Evolutionary conservation across 2,113 vertebrate species (phyloP), one percentile per base, ranked within the genome.

Genomic region (Macheiramphus alcinus): DNA sequence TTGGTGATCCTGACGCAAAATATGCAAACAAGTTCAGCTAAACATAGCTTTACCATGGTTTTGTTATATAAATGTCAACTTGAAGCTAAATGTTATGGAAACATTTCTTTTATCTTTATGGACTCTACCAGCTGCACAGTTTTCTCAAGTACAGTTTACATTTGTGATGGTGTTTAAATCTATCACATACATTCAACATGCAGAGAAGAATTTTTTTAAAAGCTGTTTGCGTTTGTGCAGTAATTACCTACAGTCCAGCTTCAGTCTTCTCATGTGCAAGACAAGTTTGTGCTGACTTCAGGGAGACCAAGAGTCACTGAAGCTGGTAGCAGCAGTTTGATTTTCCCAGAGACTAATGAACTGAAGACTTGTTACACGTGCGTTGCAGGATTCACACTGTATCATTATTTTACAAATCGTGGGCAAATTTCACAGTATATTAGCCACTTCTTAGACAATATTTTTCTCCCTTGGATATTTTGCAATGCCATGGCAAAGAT

Each of bases 61-160:
- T 96, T 96, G 95, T 94, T 97, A 94, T 93, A 97, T 95, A 97
- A 97, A 97, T 91, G 96, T 97, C 95, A 97, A 52, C 84, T 95
- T 66, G 70, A 95, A 97, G 89, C 94, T 96, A 90, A 95, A 87
- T 97, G 95, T 97, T 97, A 97, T 97, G 96, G 95, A 96, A 97
- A 96, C 86, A 93, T 94, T 95, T 94, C 66, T 94, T 96, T 97
- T 96, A 95, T 96, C 93, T 95, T 97, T 95, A 93, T 94, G 80
- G 70, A 94, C 91, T 95, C 52, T 55, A 82, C 48, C 94, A 96
- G 94, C 96, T 97, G 96, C 74, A 70, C n/a, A 25, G 91, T 94
- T 90, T 95, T 96, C 93, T 84, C 86, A 80, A 94, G 93, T 66
- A 91, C 70, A 95, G 93, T 97, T 97, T 97, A 97, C 96, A 93